These are phyloP conservation scores for Ctenoplectra terminalis DNA, from an alignment of 1,140 invertebrate genomes.

Conservation along the genomic window DNA sequence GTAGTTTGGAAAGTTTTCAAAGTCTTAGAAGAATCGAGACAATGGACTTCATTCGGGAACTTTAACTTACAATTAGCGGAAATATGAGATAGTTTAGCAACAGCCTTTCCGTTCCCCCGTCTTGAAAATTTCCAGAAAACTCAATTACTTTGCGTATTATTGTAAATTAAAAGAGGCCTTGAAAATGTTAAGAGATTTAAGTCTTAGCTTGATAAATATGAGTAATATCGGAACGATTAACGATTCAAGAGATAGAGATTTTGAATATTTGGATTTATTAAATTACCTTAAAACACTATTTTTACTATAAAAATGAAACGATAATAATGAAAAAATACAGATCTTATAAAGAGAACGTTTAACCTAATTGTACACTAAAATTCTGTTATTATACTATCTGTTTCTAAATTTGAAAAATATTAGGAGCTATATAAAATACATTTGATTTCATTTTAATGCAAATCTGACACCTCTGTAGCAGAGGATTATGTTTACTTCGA, in stretches of 20 bases:
- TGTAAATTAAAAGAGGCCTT: conserved; percentile 21
- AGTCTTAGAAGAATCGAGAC: conserved; percentile 1
- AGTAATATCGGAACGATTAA: not conserved
- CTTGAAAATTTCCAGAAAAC: conserved; percentile 1
- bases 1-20: conserved; percentile 3
- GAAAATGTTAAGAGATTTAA: not conserved
- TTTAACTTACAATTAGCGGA: conserved; percentile 32
- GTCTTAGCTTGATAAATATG: not conserved
- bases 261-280: not conserved
- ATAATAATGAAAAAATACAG: too few relatives aligned
- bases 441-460: too few relatives aligned
- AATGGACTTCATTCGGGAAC: conserved; percentile 13
- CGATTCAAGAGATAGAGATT: not conserved
- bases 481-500: too few relatives aligned
- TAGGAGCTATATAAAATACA: too few relatives aligned
- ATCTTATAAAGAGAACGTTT: too few relatives aligned
- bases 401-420: too few relatives aligned
- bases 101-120: not conserved
- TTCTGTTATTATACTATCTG: too few relatives aligned
- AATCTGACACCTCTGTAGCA: too few relatives aligned
- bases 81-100: conserved; percentile 30
- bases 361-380: too few relatives aligned
- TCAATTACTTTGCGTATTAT: conserved; percentile 5
- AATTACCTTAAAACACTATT: not conserved
- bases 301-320: too few relatives aligned